These are phyloP conservation scores for Melieria picta DNA, from an alignment of 2,888 invertebrate genomes.

Conservation along the genomic window DNA sequence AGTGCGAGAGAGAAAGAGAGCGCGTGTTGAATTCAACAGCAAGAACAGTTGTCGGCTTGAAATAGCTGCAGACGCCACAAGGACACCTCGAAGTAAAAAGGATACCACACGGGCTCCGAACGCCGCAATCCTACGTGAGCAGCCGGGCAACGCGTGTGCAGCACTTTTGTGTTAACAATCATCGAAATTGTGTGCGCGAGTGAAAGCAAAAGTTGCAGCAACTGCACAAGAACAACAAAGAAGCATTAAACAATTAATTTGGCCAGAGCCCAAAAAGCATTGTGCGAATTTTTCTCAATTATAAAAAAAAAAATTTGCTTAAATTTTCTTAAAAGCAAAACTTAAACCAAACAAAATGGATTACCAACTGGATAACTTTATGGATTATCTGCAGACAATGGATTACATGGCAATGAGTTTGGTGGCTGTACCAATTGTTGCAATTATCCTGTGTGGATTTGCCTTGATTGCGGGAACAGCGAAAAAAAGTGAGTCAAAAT, in stretches of 20 bases:
- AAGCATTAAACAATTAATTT: too few relatives aligned
- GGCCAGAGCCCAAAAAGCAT: too few relatives aligned
- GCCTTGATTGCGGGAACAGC: neutral
- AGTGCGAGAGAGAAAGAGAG: neutral
- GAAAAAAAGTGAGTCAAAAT: conserved; percentile 29
- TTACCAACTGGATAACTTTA: conserved; percentile 11
- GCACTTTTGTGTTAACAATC: too few relatives aligned
- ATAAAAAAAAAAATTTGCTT: neutral
- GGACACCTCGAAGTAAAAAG: too few relatives aligned
- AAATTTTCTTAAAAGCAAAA: neutral
- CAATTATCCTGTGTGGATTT: conserved; percentile 10
- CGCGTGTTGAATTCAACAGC: too few relatives aligned
- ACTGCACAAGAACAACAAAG: too few relatives aligned
- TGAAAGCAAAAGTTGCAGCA: neutral
- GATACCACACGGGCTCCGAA: too few relatives aligned
- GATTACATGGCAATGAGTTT: conserved; percentile 21
- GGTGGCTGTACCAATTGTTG: conserved; percentile 27
- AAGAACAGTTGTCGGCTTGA: too few relatives aligned
- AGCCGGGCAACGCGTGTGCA: too few relatives aligned
- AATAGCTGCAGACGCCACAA: too few relatives aligned
- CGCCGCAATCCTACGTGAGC: too few relatives aligned
- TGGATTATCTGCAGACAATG: conserved; percentile 16
- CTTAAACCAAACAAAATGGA: conserved; percentile 17
- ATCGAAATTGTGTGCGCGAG: neutral
- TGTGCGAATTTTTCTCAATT: too few relatives aligned